Conservation (phyloP, 1,140 invertebrate genomes). For the Himalopsyche phryganea region DNA sequence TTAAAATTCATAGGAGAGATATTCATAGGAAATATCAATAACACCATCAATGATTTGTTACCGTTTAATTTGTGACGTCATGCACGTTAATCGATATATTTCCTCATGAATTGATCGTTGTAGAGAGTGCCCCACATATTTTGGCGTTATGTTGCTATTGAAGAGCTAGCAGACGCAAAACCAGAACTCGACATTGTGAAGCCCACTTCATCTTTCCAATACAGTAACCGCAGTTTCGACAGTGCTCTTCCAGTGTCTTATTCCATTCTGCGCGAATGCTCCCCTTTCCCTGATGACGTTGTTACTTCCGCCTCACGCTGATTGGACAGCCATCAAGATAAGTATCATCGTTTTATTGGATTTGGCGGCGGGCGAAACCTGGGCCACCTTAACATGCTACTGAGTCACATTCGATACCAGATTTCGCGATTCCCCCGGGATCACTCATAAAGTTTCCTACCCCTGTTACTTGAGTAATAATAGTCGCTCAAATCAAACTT, state of each 20-base stretch:
- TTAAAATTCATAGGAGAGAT: no score
- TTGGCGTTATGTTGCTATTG: no score
- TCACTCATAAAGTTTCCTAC: conserved; percentile 18
- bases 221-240: conserved; percentile 15
- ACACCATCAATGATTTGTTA: no score
- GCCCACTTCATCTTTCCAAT: conserved; percentile 21
- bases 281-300: conserved; percentile 15
- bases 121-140: no score
- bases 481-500: conserved; percentile 7
- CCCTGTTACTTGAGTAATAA: conserved; percentile 14
- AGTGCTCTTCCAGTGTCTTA: not conserved
- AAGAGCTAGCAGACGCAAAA: no score
- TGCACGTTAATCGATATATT: no score
- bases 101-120: no score
- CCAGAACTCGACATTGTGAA: not conserved
- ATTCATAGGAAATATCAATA: no score
- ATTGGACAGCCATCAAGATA: conserved; percentile 33
- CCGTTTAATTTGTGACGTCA: no score
- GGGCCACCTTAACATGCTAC: not conserved
- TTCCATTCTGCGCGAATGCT: not conserved
- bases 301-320: conserved; percentile 29
- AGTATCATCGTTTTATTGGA: conserved; percentile 34
- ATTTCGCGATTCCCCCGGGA: conserved; percentile 3
- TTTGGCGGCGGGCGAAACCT: conserved; percentile 13
- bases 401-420: not conserved